These are phyloP conservation scores for Montipora foliosa DNA, from an alignment of 64 coral and sea anemone genomes.

Conservation along the genomic window DNA sequence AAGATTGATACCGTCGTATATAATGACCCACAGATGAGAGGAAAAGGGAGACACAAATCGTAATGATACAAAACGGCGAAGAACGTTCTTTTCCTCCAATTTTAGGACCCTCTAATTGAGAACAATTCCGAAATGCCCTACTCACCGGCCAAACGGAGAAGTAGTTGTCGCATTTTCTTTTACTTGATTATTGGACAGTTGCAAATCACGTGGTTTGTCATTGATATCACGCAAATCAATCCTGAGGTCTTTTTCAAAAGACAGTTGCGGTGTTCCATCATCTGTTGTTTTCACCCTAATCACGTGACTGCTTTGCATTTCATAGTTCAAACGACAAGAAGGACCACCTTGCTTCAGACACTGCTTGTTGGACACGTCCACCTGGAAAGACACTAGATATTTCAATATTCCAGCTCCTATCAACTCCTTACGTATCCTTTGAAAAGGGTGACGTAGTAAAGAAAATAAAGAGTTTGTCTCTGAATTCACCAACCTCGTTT, in stretches of 20 bases:
- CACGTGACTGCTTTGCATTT: constrained; percentile 39
- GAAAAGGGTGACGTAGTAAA: too few species aligned
- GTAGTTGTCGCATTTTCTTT: constrained; percentile 63
- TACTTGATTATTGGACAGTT: constrained; percentile 72
- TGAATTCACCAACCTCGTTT: too few species aligned
- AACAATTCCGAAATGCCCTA: background rate
- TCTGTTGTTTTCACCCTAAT: constrained; percentile 69
- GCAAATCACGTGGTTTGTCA: constrained; percentile 78
- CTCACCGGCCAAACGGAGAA: constrained; percentile 65
- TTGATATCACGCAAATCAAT: constrained; percentile 71
- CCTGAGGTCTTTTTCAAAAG: constrained; percentile 38
- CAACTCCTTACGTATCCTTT: too few species aligned
- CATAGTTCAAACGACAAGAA: constrained; percentile 75
- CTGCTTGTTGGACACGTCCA: constrained; percentile 60
- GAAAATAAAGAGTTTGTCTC: too few species aligned
- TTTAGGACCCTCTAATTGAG: background rate
- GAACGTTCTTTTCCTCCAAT: too few species aligned
- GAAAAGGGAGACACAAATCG: background rate
- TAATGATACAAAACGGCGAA: too few species aligned
- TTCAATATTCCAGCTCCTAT: background rate
- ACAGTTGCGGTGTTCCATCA: constrained; percentile 52
- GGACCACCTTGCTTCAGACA: constrained; percentile 69
- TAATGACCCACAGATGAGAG: too few species aligned
- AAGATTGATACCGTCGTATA: too few species aligned
- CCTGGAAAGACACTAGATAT: constrained; percentile 22